Evolutionary conservation across 1,140 invertebrate genomes (phyloP).

Genomic region (Ceratosolen solmsi): DNA sequence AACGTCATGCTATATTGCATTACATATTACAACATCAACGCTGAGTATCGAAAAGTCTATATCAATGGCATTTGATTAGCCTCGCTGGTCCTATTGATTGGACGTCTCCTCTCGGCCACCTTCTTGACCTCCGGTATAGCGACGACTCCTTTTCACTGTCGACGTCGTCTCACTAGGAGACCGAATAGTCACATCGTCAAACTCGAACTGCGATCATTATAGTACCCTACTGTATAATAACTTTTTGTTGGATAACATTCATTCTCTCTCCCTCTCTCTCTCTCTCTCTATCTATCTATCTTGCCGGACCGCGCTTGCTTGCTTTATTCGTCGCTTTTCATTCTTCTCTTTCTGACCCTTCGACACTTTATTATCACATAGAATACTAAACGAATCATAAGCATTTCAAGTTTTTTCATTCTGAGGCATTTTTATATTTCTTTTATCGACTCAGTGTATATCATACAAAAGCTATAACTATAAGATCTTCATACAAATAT

Average conservation of each 20-base stretch:
- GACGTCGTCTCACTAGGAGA: constrained; percentile 49
- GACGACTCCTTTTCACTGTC: constrained; percentile 49
- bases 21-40: too few species aligned
- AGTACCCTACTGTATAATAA: constrained; percentile 28
- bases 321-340: not conserved
- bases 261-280: not conserved
- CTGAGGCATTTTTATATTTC: not conserved
- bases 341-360: not conserved
- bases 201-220: not conserved
- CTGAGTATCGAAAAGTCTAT: not conserved
- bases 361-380: not conserved
- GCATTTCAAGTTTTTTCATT: not conserved
- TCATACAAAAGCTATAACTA: not conserved
- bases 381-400: constrained; percentile 9
- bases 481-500: not conserved
- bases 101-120: not conserved
- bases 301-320: not conserved
- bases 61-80: constrained; percentile 8
- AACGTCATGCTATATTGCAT: too few species aligned
- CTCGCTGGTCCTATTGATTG: constrained; percentile 8
- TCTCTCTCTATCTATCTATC: not conserved
- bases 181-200: not conserved
- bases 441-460: not conserved
- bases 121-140: constrained; percentile 40
- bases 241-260: not conserved